A percentile compares a stretch with the other conserved stretches of the same genome.
Conservation (phyloP, 1,140 invertebrate genomes). For the Anastrepha obliqua region DNA sequence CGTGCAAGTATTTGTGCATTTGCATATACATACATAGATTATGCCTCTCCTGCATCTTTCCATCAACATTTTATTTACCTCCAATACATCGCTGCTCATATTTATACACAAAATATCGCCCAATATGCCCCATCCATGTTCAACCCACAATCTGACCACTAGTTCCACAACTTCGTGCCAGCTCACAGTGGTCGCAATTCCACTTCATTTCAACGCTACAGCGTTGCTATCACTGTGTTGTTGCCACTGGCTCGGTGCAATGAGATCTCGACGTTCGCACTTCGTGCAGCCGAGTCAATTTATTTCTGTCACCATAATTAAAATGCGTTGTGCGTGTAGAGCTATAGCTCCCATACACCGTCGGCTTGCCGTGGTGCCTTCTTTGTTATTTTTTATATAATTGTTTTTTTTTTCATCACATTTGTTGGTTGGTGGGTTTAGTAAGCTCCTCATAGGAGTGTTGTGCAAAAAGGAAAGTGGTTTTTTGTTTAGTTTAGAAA, state of each 20-base stretch:
- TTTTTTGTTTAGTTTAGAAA: background rate
- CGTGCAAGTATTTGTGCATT: background rate
- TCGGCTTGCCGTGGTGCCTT: background rate
- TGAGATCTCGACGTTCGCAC: constrained; percentile 6
- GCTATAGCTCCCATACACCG: background rate
- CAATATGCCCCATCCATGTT: background rate
- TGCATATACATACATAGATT: constrained; percentile 25
- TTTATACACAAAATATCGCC: constrained; percentile 16
- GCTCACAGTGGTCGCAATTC: constrained; percentile 1
- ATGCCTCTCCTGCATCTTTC: constrained; percentile 32
- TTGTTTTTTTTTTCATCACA: background rate
- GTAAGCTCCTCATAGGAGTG: background rate
- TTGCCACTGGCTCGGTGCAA: background rate
- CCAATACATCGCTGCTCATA: background rate
- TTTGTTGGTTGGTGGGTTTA: background rate
- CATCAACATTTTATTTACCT: background rate
- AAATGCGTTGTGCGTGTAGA: background rate
- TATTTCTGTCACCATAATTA: constrained; percentile 39
- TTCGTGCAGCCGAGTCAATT: constrained; percentile 41
- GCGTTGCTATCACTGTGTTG: background rate
- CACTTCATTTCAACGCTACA: constrained; percentile 27
- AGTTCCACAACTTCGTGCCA: background rate
- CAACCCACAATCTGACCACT: background rate
- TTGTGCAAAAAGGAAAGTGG: constrained; percentile 32
- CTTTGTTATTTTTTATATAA: background rate